These are phyloP conservation scores for Himalopsyche anomala DNA, from an alignment of 2,888 invertebrate species.

Conservation along the genomic window DNA sequence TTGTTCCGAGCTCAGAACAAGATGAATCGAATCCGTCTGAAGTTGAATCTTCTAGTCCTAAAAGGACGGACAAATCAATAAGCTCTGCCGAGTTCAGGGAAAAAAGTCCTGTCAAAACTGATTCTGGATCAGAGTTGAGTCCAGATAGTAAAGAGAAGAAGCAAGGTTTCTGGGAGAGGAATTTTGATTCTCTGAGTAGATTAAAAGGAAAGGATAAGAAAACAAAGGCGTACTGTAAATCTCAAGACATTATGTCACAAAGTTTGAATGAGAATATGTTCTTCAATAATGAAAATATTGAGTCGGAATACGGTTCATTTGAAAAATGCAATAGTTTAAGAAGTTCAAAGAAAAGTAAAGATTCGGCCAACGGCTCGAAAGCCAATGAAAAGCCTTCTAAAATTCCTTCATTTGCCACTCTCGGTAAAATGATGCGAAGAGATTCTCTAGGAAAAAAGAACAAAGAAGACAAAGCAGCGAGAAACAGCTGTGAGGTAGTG, in stretches of 20 bases:
- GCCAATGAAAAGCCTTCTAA: conserved; percentile 74
- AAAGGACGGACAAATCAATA: conserved; percentile 43
- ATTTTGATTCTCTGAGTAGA: conserved; percentile 75
- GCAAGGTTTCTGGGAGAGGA: conserved; percentile 76
- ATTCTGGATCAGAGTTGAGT: conserved; percentile 66
- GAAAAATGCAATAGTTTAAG: conserved; percentile 75
- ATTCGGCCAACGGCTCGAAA: conserved; percentile 67
- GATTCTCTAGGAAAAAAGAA: conserved; percentile 73
- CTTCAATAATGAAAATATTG: conserved; percentile 74
- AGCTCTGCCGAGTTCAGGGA: conserved; percentile 48
- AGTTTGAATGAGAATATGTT: conserved; percentile 77
- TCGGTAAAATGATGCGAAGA: conserved; percentile 76
- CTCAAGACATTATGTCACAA: conserved; percentile 76
- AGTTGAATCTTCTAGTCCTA: conserved; percentile 47
- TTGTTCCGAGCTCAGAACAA: not conserved
- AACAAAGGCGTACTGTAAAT: conserved; percentile 72
- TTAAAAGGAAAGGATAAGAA: conserved; percentile 70
- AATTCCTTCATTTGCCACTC: conserved; percentile 75
- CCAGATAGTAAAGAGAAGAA: conserved; percentile 75
- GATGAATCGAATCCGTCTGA: not conserved
- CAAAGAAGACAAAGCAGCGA: conserved; percentile 68
- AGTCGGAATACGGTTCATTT: conserved; percentile 70
- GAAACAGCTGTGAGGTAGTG: conserved; percentile 28
- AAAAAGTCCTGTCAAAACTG: not conserved
- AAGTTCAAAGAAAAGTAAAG: conserved; percentile 71